Evolutionary conservation across 2,888 invertebrate genomes (phyloP).

Genomic region (Caenorhabditis uteleia): DNA sequence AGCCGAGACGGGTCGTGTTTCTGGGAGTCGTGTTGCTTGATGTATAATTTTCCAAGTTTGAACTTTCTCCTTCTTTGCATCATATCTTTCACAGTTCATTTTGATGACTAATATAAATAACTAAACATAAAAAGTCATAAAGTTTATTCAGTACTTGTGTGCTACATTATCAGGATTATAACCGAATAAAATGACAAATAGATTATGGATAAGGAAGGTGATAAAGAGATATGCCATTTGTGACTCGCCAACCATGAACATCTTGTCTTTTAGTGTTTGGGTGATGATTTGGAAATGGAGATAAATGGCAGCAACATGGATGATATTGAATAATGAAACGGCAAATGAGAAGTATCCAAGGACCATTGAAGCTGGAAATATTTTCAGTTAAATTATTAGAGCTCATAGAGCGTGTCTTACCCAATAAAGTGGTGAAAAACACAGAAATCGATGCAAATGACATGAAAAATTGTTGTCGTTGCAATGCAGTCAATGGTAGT

Average conservation of each 20-base stretch:
- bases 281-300: slow-evolving; percentile 54
- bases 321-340: slow-evolving; percentile 33
- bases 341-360: slow-evolving; percentile 40
- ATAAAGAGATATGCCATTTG: slow-evolving; percentile 49
- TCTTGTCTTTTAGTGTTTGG: slow-evolving; percentile 42
- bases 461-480: slow-evolving; percentile 32
- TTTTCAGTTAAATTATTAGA: not conserved
- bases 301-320: slow-evolving; percentile 42
- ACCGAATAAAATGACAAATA: too few species aligned
- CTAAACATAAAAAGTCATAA: too few species aligned
- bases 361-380: slow-evolving; percentile 28
- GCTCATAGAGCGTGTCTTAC: slow-evolving; percentile 23
- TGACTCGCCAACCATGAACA: slow-evolving; percentile 36
- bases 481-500: slow-evolving; percentile 11
- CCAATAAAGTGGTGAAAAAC: slow-evolving; percentile 13
- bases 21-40: too few species aligned
- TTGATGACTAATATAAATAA: too few species aligned
- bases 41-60: too few species aligned
- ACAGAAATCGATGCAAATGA: slow-evolving; percentile 24
- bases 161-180: too few species aligned
- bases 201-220: too few species aligned
- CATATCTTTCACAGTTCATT: too few species aligned
- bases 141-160: too few species aligned
- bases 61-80: too few species aligned
- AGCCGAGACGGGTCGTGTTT: too few species aligned